Percentiles rank a stretch among this genome's conserved stretches.
Evolutionary conservation across 2,888 invertebrate genomes (phyloP).

Genomic region (Onchidella celtica): DNA sequence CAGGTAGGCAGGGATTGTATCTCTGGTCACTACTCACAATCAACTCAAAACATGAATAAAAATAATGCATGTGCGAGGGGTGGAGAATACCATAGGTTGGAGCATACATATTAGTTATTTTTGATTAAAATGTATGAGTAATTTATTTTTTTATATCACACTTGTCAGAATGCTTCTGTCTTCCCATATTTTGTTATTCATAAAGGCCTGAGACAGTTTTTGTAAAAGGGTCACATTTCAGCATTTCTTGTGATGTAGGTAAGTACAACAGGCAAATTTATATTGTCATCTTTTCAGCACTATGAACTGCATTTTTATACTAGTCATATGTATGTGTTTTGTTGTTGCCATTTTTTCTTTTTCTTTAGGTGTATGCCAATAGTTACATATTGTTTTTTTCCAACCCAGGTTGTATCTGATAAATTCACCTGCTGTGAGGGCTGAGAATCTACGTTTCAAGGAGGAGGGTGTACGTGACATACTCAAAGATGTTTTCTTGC

Average conservation of each 20-base stretch:
- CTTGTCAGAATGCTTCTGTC: too few relatives aligned
- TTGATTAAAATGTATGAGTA: too few relatives aligned
- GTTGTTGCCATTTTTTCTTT: not conserved
- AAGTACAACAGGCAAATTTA: not conserved
- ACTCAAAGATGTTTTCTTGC: slow-evolving; percentile 97
- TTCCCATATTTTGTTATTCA: too few relatives aligned
- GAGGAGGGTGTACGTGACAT: slow-evolving; percentile 98
- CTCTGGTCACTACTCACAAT: too few relatives aligned
- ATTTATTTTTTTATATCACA: too few relatives aligned
- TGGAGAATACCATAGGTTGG: too few relatives aligned
- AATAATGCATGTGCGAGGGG: too few relatives aligned
- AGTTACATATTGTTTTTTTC: too few relatives aligned
- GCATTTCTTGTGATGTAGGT: not conserved
- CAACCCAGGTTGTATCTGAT: slow-evolving; percentile 89
- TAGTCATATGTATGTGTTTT: not conserved
- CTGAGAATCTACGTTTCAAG: slow-evolving; percentile 97
- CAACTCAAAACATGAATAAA: too few relatives aligned
- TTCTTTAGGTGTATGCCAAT: not conserved
- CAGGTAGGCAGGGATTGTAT: slow-evolving; percentile 82
- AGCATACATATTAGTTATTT: too few relatives aligned
- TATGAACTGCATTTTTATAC: not conserved
- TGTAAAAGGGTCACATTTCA: not conserved
- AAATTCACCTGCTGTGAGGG: slow-evolving; percentile 98
- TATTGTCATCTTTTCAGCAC: not conserved
- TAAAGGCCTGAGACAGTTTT: too few relatives aligned